Evolutionary conservation across 2,797 vertebrate genomes (phyloP).

Genomic region (Typhlichthys subterraneus): DNA sequence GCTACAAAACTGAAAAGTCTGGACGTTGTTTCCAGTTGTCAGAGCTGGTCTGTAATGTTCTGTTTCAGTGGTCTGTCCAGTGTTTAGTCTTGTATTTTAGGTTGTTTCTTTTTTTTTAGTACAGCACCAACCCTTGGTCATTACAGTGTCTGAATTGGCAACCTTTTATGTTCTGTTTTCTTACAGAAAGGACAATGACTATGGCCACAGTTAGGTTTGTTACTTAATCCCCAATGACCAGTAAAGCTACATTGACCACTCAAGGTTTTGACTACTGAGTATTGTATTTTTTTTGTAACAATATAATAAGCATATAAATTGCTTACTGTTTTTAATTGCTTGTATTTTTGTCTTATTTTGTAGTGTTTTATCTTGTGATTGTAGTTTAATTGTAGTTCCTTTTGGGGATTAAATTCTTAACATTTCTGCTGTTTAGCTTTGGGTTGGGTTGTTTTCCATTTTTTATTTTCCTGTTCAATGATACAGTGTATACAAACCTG

Average conservation of each 20-base stretch:
- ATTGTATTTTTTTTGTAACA: constrained; percentile 51
- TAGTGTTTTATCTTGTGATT: constrained; percentile 50
- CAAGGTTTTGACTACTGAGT: constrained; percentile 49
- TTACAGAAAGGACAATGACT: constrained; percentile 21
- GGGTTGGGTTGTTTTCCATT: constrained; percentile 37
- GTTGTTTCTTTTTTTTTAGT: constrained; percentile 20
- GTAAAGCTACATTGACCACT: constrained; percentile 29
- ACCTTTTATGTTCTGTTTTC: constrained; percentile 29
- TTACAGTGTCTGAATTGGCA: constrained; percentile 32
- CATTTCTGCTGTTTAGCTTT: constrained; percentile 59
- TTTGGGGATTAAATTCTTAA: constrained; percentile 50
- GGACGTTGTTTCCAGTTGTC: constrained; percentile 42
- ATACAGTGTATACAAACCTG: constrained; percentile 54
- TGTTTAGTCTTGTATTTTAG: constrained; percentile 49
- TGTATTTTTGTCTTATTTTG: constrained; percentile 63
- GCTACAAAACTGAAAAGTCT: constrained; percentile 46
- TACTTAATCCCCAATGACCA: constrained; percentile 13
- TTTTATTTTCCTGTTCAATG: constrained; percentile 58
- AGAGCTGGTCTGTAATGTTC: constrained; percentile 35
- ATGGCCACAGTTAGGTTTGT: constrained; percentile 13
- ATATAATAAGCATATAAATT: constrained; percentile 20
- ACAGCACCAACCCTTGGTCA: constrained; percentile 29
- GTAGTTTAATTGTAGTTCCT: constrained; percentile 57
- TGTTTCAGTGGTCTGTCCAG: constrained; percentile 59
- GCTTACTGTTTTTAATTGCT: constrained; percentile 27